phyloP scores from a whole-genome alignment of 2,888 invertebrate genomes.

The Lobophora halterata region DNA sequence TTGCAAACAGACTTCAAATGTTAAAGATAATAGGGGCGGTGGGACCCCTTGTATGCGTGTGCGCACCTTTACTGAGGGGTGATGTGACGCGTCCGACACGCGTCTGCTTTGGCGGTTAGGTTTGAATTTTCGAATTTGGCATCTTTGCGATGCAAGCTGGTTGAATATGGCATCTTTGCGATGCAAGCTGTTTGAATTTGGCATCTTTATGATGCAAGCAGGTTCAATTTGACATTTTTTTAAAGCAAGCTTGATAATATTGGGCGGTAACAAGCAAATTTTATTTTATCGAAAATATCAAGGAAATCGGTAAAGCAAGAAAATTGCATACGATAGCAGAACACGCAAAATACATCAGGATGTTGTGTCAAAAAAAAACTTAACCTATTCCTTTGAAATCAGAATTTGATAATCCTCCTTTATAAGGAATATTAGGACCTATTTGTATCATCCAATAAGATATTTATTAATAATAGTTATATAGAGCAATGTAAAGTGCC shows the following conservation, averaged over 20 bases:
- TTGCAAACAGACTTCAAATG: conserved; percentile 79
- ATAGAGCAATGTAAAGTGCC: too few species aligned
- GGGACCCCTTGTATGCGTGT: conserved; percentile 52
- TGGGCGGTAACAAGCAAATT: too few species aligned
- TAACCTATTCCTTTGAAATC: too few species aligned
- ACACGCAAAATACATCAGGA: too few species aligned
- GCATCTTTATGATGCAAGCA: conserved; percentile 32
- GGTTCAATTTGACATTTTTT: conserved; percentile 42
- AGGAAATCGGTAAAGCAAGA: too few species aligned
- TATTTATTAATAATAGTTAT: too few species aligned
- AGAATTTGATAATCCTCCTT: too few species aligned
- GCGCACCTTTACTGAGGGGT: conserved; percentile 73
- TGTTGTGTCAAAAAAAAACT: too few species aligned
- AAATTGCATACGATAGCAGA: too few species aligned
- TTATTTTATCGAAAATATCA: too few species aligned
- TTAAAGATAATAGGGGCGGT: conserved; percentile 79
- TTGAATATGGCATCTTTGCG: conserved; percentile 41
- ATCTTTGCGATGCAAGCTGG: conserved; percentile 30
- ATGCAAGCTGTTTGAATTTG: conserved; percentile 34
- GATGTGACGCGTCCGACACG: conserved; percentile 46
- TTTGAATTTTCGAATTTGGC: conserved; percentile 60
- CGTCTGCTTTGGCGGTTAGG: conserved; percentile 62
- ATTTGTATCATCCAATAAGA: too few species aligned
- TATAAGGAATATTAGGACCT: too few species aligned
- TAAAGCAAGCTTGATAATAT: conserved; percentile 1